phyloP scores from a whole-genome alignment of 2,888 invertebrate species.

The Phoenoteleia sp. region DNA sequence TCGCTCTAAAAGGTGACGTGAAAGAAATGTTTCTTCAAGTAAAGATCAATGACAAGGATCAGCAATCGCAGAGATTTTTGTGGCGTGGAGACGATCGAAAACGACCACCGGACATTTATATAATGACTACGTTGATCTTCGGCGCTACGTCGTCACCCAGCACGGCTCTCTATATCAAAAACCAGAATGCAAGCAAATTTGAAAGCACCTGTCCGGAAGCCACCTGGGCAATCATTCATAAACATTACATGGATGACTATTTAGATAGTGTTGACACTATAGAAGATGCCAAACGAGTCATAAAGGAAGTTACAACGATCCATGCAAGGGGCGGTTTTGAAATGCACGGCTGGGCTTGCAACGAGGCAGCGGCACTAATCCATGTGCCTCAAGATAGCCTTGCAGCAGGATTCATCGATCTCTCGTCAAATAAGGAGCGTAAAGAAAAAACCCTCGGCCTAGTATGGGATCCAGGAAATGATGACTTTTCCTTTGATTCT shows the following conservation, averaged over 20 bases:
- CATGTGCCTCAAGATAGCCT: too few species aligned
- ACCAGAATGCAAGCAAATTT: conserved; percentile 74
- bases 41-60: conserved; percentile 75
- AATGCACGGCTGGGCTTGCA: too few species aligned
- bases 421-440: too few species aligned
- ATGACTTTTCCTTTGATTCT: neutral
- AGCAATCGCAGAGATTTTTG: conserved; percentile 75
- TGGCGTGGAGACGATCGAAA: conserved; percentile 58
- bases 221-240: conserved; percentile 72
- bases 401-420: too few species aligned
- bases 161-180: conserved; percentile 74
- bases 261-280: conserved; percentile 37
- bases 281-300: conserved; percentile 67
- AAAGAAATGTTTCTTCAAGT: conserved; percentile 82
- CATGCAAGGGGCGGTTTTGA: neutral
- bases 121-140: conserved; percentile 76
- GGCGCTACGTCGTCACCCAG: conserved; percentile 66
- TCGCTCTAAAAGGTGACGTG: conserved; percentile 76
- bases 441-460: too few species aligned
- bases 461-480: neutral
- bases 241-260: conserved; percentile 78
- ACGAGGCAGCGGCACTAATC: too few species aligned
- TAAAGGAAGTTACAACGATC: conserved; percentile 22
- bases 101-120: conserved; percentile 53
- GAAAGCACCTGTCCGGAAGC: conserved; percentile 69